Conservation (phyloP, 2,888 invertebrate genomes). For the Eristalis tenax region DNA sequence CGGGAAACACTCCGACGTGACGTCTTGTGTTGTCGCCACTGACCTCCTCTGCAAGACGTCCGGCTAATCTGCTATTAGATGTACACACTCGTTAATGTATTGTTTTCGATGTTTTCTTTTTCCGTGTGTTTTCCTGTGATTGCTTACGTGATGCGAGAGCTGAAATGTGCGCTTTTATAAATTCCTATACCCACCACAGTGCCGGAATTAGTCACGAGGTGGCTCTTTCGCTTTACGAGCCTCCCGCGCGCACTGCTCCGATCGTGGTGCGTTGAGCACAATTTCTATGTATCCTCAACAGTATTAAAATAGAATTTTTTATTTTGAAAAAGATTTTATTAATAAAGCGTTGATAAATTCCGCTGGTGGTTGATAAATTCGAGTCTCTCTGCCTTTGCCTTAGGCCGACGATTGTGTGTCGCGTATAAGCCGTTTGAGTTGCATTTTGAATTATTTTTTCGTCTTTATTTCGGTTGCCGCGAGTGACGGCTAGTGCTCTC, state of each 20-base stretch:
- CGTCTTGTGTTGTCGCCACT: neutral
- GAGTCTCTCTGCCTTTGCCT: constrained; percentile 20
- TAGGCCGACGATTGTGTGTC: constrained; percentile 22
- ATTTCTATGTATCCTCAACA: constrained; percentile 4
- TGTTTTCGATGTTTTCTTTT: neutral
- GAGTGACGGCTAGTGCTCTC: neutral
- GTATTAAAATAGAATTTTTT: constrained; percentile 54
- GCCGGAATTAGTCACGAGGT: constrained; percentile 49
- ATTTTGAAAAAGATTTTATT: constrained; percentile 38
- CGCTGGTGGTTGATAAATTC: constrained; percentile 62
- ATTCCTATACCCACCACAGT: constrained; percentile 33
- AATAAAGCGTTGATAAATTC: constrained; percentile 63
- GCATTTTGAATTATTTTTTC: constrained; percentile 31
- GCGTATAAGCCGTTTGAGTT: constrained; percentile 1
- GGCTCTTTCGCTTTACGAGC: constrained; percentile 38
- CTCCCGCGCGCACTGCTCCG: constrained; percentile 44
- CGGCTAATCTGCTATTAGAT: constrained; percentile 31
- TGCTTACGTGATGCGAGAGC: constrained; percentile 26
- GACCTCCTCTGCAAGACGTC: constrained; percentile 4
- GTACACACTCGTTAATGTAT: neutral
- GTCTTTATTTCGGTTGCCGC: constrained; percentile 7
- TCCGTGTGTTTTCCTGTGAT: constrained; percentile 21
- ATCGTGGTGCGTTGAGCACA: constrained; percentile 40
- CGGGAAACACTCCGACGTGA: constrained; percentile 33
- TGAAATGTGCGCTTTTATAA: constrained; percentile 41